Conservation (phyloP, 2,888 invertebrate genomes). For the Drosophila testacea region DNA sequence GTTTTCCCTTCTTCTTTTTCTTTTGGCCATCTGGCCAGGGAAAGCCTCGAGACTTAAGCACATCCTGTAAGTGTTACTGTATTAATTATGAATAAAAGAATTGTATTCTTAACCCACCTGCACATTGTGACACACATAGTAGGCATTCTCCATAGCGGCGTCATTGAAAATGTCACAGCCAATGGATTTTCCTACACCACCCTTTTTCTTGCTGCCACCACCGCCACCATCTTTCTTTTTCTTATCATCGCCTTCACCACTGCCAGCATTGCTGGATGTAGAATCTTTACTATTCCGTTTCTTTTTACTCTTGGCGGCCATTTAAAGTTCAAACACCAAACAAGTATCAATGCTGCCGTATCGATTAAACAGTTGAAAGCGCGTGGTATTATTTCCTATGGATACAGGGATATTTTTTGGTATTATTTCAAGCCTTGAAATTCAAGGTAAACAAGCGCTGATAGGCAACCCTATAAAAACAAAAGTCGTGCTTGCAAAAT, state of each 20-base stretch:
- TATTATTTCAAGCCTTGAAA: too few species aligned
- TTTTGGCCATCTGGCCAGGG: constrained; percentile 95
- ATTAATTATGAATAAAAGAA: background rate
- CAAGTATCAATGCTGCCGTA: constrained; percentile 22
- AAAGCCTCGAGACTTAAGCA: constrained; percentile 94
- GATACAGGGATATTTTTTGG: too few species aligned
- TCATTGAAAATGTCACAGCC: constrained; percentile 94
- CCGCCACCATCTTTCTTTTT: constrained; percentile 86
- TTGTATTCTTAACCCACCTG: constrained; percentile 86
- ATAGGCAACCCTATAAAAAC: constrained; percentile 43
- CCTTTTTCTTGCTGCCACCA: constrained; percentile 86
- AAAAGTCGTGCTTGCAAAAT: too few species aligned
- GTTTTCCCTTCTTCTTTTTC: constrained; percentile 93
- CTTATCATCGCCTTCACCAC: constrained; percentile 84
- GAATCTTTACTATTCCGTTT: constrained; percentile 87
- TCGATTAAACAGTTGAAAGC: constrained; percentile 61
- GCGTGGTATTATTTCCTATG: too few species aligned
- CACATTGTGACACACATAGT: constrained; percentile 96
- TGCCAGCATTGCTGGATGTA: constrained; percentile 78
- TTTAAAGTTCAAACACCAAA: constrained; percentile 23
- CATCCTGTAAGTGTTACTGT: constrained; percentile 87
- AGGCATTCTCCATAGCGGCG: constrained; percentile 96
- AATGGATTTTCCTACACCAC: constrained; percentile 87
- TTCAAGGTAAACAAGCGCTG: background rate
- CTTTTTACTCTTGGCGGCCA: constrained; percentile 86